Conservation (phyloP, 2,113 vertebrate species). For the Myrmecobius fasciatus region DNA sequence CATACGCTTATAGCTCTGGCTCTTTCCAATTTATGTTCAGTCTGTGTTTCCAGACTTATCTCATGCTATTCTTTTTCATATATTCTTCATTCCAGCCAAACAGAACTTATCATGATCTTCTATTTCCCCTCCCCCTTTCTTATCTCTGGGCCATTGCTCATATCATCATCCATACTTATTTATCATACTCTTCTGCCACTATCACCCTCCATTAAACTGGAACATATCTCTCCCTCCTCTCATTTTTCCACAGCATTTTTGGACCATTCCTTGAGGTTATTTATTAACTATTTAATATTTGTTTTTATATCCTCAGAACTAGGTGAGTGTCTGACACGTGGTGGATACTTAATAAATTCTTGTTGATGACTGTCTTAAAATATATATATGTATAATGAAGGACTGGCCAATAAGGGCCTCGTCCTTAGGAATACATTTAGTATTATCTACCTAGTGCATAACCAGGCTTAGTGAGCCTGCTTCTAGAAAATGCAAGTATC, state of each 20-base stretch:
- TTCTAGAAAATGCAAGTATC: background rate
- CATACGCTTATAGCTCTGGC: background rate
- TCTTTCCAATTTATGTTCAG: background rate
- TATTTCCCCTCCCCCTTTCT: background rate
- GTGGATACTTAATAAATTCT: background rate
- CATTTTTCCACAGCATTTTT: background rate
- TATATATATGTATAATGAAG: background rate
- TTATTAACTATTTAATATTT: background rate
- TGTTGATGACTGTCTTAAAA: background rate
- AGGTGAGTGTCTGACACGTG: background rate
- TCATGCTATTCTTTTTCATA: background rate
- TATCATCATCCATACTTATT: background rate
- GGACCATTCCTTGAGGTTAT: background rate
- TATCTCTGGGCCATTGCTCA: background rate
- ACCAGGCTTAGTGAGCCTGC: background rate
- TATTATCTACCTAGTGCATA: background rate
- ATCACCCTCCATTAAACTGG: background rate
- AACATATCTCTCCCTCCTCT: background rate
- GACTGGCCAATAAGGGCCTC: background rate
- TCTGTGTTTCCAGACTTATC: background rate
- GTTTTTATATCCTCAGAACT: background rate
- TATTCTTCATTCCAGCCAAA: background rate
- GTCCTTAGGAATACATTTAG: background rate
- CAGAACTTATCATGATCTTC: background rate
- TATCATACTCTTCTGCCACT: background rate